Evolutionary conservation across 2,797 vertebrate genomes (phyloP), one percentile per base, ranked within the genome.

Genomic region (Gallinago nigripennis): DNA sequence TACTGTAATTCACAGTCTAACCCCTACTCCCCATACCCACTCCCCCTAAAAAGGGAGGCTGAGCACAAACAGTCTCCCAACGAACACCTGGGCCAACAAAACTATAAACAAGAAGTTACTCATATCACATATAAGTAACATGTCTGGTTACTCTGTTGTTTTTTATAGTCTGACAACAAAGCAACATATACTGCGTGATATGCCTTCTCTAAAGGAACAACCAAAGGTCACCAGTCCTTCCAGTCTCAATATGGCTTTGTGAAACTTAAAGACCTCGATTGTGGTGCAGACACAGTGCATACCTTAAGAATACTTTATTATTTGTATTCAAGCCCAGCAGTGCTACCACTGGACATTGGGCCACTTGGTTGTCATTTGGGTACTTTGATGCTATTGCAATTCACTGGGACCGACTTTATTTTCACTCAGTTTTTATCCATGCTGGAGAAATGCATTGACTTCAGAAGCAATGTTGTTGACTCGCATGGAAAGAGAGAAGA

Each of bases 31-130:
- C 16, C 19, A 14, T 9, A 25, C 8, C 1, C 8, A 11, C 11
- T 6, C 24, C 17, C 3, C 4, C 5, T 12, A 9, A n/a, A 7
- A 54, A n/a, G 6, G 4, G 10, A 41, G 7, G 7, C 23, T 61
- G 28, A 88, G 11, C 11, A 53, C 6, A 41, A 39, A 28, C 7
- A 56, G 14, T 35, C 27, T 80, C 25, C 19, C 45, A 60, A 19
- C 12, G 37, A 54, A 64, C 33, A 48, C 19, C 39, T 30, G 28
- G 28, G 33, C 19, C 39, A 70, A 10, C 7, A 58, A 61, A 24
- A 56, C 20, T 12, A 21, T 37, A 61, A 88, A 72, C 6, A 50
- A 66, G 25, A 33, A 66, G 16, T 23, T 37, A 48, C 23, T 30
- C 16, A 50, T 33, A 28, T 83, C 48, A 45, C 9, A 33, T 8